These are phyloP conservation scores for Noctua pronuba DNA, from an alignment of 2,888 invertebrate genomes.

Conservation along the genomic window DNA sequence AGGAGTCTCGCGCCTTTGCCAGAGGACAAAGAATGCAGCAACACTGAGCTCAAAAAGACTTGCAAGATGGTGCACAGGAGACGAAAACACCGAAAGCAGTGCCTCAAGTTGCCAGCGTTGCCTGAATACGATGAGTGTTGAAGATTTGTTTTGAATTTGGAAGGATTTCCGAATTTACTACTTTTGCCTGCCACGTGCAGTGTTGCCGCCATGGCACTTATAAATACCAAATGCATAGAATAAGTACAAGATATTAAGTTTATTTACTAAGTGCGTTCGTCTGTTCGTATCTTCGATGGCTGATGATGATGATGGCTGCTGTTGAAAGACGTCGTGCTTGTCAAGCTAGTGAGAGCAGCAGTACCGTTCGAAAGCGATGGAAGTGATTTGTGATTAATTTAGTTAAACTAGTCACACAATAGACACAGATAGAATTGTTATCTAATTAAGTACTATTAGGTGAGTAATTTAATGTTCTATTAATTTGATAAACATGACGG, in stretches of 20 bases:
- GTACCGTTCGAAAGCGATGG: constrained; percentile 31
- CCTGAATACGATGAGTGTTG: constrained; percentile 86
- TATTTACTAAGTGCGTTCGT: constrained; percentile 53
- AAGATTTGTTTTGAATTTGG: constrained; percentile 60
- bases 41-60: constrained; percentile 79
- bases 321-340: constrained; percentile 23
- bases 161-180: constrained; percentile 55
- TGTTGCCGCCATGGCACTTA: constrained; percentile 51
- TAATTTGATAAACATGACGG: constrained; percentile 17
- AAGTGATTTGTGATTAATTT: constrained; percentile 61
- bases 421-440: constrained; percentile 35
- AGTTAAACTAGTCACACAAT: constrained; percentile 53
- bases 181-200: constrained; percentile 56
- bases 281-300: constrained; percentile 35
- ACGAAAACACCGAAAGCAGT: constrained; percentile 80
- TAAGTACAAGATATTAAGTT: constrained; percentile 63
- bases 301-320: constrained; percentile 28
- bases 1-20: constrained; percentile 82
- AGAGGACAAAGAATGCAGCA: constrained; percentile 86
- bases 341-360: constrained; percentile 50
- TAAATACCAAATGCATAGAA: constrained; percentile 52
- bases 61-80: constrained; percentile 76
- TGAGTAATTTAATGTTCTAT: constrained; percentile 51
- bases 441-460: constrained; percentile 45
- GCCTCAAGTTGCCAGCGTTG: constrained; percentile 80